These are phyloP conservation scores for Remorina albescens DNA, from an alignment of 2,797 vertebrate genomes.

Conservation along the genomic window DNA sequence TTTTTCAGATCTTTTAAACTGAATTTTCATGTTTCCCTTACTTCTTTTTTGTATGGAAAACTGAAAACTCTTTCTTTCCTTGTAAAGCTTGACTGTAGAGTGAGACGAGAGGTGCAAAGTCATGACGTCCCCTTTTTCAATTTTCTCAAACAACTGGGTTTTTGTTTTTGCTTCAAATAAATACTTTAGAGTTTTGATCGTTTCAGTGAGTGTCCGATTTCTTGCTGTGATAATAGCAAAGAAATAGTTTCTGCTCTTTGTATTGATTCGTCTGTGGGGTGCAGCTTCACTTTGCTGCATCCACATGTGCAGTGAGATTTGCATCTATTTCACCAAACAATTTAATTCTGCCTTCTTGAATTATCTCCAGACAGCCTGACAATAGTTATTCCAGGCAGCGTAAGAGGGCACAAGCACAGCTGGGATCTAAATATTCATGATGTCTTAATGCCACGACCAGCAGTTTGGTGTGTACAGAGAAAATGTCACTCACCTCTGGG, in stretches of 20 bases:
- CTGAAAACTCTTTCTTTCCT: too few species aligned
- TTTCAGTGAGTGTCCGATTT: slow-evolving; percentile 21
- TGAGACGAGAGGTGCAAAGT: background rate
- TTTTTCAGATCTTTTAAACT: background rate
- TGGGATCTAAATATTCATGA: slow-evolving; percentile 40
- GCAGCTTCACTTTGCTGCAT: slow-evolving; percentile 6
- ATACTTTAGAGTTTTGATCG: too few species aligned
- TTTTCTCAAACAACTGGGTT: slow-evolving; percentile 5
- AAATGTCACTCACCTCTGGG: background rate
- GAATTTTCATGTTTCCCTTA: background rate
- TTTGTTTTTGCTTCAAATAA: too few species aligned
- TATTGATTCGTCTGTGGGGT: too few species aligned
- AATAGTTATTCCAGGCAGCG: slow-evolving; percentile 6
- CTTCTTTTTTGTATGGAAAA: background rate
- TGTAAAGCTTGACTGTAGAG: background rate
- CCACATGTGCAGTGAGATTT: too few species aligned
- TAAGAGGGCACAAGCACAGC: too few species aligned
- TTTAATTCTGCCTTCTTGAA: too few species aligned
- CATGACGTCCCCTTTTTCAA: background rate
- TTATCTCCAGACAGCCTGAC: slow-evolving; percentile 17
- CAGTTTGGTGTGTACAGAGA: slow-evolving; percentile 4
- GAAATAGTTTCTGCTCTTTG: background rate
- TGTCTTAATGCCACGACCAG: slow-evolving; percentile 6
- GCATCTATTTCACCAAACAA: too few species aligned
- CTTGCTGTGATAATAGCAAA: background rate